These are phyloP conservation scores for Leptinotarsa undecemlineata DNA, from an alignment of 1,140 invertebrate genomes.

Conservation along the genomic window DNA sequence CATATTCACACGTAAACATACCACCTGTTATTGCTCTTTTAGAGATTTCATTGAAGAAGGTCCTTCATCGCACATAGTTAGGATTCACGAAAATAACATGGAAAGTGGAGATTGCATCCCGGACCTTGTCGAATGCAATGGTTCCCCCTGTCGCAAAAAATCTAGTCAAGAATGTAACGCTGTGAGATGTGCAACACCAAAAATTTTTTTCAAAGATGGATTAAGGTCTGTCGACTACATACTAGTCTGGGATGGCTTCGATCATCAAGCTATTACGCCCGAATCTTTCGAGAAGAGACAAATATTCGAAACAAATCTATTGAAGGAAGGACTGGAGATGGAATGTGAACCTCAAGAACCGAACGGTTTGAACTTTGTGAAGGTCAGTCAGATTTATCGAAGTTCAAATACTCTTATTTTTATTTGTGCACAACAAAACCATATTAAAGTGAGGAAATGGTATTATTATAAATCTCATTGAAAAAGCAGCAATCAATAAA, in stretches of 20 bases:
- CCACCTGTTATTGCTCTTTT: conserved; percentile 24
- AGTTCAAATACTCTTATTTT: too few species aligned
- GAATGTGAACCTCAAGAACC: conserved; percentile 66
- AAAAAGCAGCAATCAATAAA: too few species aligned
- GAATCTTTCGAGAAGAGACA: conserved; percentile 57
- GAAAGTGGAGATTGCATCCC: conserved; percentile 20
- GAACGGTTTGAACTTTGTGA: conserved; percentile 70
- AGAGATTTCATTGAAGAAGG: conserved; percentile 31
- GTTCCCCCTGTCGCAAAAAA: conserved; percentile 18
- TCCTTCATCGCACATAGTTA: conserved; percentile 18
- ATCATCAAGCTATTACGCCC: conserved; percentile 55
- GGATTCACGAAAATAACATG: conserved; percentile 28
- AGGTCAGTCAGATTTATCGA: conserved; percentile 54
- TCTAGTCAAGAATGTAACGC: conserved; percentile 31
- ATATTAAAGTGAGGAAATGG: too few species aligned
- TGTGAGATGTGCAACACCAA: conserved; percentile 55
- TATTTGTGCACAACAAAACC: too few species aligned
- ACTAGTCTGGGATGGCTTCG: conserved; percentile 69
- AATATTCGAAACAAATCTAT: conserved; percentile 70
- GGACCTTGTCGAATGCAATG: neutral
- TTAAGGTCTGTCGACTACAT: conserved; percentile 74
- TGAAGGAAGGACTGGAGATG: conserved; percentile 69
- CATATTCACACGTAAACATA: neutral
- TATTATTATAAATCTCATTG: too few species aligned
- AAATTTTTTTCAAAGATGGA: conserved; percentile 70